Percentiles rank a stretch among this genome's conserved stretches.
Evolutionary conservation across 2,113 vertebrate species (phyloP).

Genomic region (Apteryx owenii): DNA sequence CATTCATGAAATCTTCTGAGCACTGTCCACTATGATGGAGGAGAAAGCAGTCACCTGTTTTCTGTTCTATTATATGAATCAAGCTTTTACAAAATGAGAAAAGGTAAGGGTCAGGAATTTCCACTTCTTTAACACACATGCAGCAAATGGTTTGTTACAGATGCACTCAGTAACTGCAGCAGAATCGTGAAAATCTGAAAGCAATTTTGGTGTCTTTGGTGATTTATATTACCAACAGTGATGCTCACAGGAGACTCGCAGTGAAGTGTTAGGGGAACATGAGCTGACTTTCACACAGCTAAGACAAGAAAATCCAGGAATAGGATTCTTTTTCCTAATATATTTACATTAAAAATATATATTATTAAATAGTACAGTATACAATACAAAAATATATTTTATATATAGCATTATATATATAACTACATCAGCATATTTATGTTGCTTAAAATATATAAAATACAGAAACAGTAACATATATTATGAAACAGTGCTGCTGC

Average conservation of each 20-base stretch:
- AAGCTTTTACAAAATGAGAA: not conserved
- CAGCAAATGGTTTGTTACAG: not conserved
- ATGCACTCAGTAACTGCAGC: not conserved
- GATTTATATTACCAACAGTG: not conserved
- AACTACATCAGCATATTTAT: too few relatives aligned
- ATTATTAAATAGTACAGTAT: too few relatives aligned
- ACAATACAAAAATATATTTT: not conserved
- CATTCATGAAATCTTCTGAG: not conserved
- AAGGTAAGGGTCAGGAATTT: not conserved
- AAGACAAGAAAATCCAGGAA: not conserved
- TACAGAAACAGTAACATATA: too few relatives aligned
- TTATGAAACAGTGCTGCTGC: rapidly evolving
- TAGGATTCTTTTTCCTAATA: not conserved
- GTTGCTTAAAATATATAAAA: not conserved
- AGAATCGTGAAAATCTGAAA: not conserved
- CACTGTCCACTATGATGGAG: not conserved
- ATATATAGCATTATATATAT: too few relatives aligned
- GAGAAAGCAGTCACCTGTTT: not conserved
- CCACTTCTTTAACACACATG: not conserved
- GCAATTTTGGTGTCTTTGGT: not conserved
- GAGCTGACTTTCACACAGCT: not conserved
- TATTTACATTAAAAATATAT: not conserved
- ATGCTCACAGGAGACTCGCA: not conserved
- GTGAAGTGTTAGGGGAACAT: not conserved
- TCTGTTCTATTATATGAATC: not conserved